phyloP scores from a whole-genome alignment of 1,140 invertebrate genomes.

The Chionoecetes opilio region DNA sequence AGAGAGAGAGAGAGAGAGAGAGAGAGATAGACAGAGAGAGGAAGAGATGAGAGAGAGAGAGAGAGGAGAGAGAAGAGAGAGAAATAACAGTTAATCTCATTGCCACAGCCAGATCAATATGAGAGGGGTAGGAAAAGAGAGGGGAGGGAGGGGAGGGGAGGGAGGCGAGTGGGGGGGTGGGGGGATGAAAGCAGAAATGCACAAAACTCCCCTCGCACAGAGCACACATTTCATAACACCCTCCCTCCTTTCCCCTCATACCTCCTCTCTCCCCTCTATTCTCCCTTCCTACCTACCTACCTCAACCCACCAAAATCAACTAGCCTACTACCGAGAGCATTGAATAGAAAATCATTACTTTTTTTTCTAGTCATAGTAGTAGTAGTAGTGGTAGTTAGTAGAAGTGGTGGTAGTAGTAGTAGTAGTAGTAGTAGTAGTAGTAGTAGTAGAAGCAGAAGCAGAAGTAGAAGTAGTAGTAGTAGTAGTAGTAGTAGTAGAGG shows the following conservation, averaged over 20 bases:
- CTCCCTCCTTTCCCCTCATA: not conserved
- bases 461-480: no score
- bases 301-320: not conserved
- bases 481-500: no score
- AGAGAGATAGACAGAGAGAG: no score
- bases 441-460: no score
- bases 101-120: slow-evolving; percentile 8
- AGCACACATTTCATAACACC: not conserved
- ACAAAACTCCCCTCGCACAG: not conserved
- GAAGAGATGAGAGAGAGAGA: slow-evolving; percentile 56
- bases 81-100: slow-evolving; percentile 29
- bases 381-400: no score
- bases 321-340: not conserved
- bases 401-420: not conserved
- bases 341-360: not conserved
- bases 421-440: not conserved
- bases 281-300: not conserved
- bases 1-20: slow-evolving; percentile 46
- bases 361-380: not conserved
- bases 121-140: not conserved
- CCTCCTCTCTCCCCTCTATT: not conserved
- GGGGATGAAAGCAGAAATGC: not conserved
- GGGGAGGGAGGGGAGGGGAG: not conserved
- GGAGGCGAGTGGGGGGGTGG: not conserved
- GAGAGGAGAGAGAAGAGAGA: slow-evolving; percentile 40